Percentiles rank a stretch among this genome's conserved stretches.
Evolutionary conservation across 1,140 invertebrate species (phyloP).

Genomic region (Eufriesea mexicana): DNA sequence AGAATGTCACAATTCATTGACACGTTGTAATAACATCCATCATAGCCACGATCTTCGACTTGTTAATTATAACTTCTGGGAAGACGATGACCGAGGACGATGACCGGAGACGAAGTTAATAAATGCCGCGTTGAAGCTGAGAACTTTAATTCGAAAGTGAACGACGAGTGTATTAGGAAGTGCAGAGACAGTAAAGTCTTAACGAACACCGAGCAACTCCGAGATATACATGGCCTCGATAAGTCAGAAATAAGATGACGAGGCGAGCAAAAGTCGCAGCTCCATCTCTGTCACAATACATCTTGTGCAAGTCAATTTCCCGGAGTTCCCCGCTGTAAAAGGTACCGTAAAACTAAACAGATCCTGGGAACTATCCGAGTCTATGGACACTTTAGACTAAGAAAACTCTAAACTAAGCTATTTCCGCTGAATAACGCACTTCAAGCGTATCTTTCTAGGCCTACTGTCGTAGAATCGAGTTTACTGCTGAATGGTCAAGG

Average conservation of each 20-base stretch:
- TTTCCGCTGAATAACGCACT: background rate
- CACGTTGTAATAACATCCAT: background rate
- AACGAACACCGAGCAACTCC: background rate
- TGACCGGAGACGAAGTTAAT: background rate
- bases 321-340: slow-evolving; percentile 2
- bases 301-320: slow-evolving; percentile 1
- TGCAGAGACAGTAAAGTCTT: background rate
- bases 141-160: background rate
- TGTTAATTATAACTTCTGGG: background rate
- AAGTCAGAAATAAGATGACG: background rate
- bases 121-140: background rate
- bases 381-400: slow-evolving; percentile 13
- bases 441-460: background rate
- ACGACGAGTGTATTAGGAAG: background rate
- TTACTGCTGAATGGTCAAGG: background rate
- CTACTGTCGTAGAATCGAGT: background rate
- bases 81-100: background rate
- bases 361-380: background rate
- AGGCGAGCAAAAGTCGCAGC: no score
- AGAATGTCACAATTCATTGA: no score
- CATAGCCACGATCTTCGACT: background rate
- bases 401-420: slow-evolving; percentile 6
- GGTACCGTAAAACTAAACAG: slow-evolving; percentile 16
- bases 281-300: background rate
- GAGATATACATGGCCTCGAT: background rate